phyloP scores from a whole-genome alignment of 2,888 invertebrate genomes.

The Clanis bilineata region DNA sequence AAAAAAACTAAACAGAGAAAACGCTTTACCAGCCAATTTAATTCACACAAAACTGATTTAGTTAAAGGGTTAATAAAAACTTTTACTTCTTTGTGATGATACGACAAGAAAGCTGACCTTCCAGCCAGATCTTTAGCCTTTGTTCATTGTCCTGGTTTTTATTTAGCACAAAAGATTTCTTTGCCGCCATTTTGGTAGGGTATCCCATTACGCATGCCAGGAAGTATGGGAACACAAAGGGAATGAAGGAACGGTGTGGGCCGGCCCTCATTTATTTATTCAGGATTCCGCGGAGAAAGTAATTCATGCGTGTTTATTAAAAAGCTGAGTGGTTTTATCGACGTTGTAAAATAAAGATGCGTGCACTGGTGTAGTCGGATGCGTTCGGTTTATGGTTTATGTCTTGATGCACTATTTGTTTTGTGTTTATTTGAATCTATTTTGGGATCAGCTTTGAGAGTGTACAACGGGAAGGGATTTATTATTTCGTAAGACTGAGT shows the following conservation, averaged over 20 bases:
- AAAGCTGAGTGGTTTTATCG: conserved; percentile 61
- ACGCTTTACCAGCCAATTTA: conserved; percentile 3
- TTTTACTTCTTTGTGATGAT: conserved; percentile 31
- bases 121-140: conserved; percentile 40
- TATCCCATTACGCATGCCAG: conserved; percentile 74
- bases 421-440: neutral
- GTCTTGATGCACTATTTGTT: neutral
- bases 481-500: too few relatives aligned
- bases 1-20: neutral
- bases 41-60: conserved; percentile 14
- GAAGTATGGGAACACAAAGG: conserved; percentile 67
- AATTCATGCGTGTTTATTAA: conserved; percentile 76
- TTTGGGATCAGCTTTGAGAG: neutral
- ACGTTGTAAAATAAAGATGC: conserved; percentile 23
- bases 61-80: conserved; percentile 31
- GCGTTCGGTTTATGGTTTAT: neutral
- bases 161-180: conserved; percentile 64
- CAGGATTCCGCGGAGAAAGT: conserved; percentile 65
- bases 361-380: neutral
- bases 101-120: conserved; percentile 32
- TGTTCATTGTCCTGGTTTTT: conserved; percentile 61
- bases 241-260: conserved; percentile 64
- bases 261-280: conserved; percentile 74
- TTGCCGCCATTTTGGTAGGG: conserved; percentile 60
- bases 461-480: too few relatives aligned